phyloP scores from a whole-genome alignment of 2,113 vertebrate species.

The Sceloporus tristichus region DNA sequence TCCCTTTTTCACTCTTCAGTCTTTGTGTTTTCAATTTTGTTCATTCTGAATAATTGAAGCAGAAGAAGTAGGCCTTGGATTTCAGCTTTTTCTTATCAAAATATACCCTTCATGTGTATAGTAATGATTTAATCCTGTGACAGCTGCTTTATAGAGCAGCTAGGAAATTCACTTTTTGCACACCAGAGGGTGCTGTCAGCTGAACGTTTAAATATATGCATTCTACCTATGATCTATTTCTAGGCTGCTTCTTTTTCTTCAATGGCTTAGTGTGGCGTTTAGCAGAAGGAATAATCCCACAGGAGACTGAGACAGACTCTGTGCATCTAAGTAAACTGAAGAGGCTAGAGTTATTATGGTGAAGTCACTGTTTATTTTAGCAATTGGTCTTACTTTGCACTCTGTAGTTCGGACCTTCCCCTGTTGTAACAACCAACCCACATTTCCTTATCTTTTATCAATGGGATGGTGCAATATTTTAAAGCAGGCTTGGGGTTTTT shows the following conservation, averaged over 20 bases:
- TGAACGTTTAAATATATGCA: background rate
- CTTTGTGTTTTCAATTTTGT: background rate
- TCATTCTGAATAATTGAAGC: background rate
- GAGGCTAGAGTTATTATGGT: background rate
- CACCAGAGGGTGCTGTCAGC: conserved; percentile 30
- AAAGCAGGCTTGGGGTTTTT: background rate
- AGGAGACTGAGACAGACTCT: background rate
- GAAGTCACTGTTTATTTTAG: background rate
- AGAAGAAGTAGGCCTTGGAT: background rate
- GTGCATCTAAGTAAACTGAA: background rate
- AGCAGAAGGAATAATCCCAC: background rate
- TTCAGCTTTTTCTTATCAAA: background rate
- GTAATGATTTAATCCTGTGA: background rate
- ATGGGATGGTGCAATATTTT: background rate
- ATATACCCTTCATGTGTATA: background rate
- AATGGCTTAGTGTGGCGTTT: conserved; percentile 16
- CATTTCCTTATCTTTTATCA: background rate
- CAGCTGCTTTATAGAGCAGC: background rate
- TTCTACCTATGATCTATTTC: background rate
- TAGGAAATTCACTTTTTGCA: background rate
- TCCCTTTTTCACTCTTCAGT: background rate
- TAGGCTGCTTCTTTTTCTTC: background rate
- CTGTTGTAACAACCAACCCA: background rate
- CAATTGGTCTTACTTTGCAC: background rate
- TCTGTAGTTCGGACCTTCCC: background rate